Conservation (phyloP, 2,888 invertebrate genomes). For the Hirtodrosophila duncani region DNA sequence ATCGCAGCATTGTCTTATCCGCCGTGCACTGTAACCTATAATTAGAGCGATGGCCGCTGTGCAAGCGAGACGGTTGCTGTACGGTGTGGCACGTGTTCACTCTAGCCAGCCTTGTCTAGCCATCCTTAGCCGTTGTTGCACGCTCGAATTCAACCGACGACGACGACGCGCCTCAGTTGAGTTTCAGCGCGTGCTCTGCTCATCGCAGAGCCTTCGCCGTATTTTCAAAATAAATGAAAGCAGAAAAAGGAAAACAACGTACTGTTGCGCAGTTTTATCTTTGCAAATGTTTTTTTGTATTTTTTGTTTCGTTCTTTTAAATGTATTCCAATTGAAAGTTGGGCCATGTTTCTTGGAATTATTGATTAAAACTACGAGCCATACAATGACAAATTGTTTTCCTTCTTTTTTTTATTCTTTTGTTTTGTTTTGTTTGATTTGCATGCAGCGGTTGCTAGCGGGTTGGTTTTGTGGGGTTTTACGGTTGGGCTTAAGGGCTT, state of each 20-base stretch:
- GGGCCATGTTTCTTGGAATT: conserved; percentile 25
- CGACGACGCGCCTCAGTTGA: conserved; percentile 26
- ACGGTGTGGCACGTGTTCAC: conserved; percentile 25
- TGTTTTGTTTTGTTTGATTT: too few relatives aligned
- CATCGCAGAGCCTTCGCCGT: conserved; percentile 11
- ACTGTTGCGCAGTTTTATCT: conserved; percentile 22
- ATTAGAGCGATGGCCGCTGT: conserved; percentile 77
- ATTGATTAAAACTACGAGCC: conserved; percentile 13
- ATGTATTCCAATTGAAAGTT: conserved; percentile 36
- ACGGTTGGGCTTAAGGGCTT: too few relatives aligned
- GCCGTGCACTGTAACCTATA: conserved; percentile 67
- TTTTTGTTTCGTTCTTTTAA: conserved; percentile 19
- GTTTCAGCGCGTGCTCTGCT: conserved; percentile 40
- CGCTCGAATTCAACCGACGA: too few relatives aligned
- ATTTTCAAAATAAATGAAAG: conserved; percentile 1
- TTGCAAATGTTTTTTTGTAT: conserved; percentile 7
- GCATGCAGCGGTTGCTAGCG: too few relatives aligned
- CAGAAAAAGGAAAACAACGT: background rate
- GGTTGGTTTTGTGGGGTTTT: too few relatives aligned
- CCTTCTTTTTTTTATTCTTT: conserved; percentile 15
- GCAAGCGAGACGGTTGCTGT: conserved; percentile 38
- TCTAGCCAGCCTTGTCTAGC: background rate
- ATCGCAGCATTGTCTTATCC: conserved; percentile 54
- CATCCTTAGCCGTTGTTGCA: background rate
- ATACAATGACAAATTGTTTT: conserved; percentile 30